phyloP scores from a whole-genome alignment of 2,888 invertebrate genomes.

The Chirona hameri region DNA sequence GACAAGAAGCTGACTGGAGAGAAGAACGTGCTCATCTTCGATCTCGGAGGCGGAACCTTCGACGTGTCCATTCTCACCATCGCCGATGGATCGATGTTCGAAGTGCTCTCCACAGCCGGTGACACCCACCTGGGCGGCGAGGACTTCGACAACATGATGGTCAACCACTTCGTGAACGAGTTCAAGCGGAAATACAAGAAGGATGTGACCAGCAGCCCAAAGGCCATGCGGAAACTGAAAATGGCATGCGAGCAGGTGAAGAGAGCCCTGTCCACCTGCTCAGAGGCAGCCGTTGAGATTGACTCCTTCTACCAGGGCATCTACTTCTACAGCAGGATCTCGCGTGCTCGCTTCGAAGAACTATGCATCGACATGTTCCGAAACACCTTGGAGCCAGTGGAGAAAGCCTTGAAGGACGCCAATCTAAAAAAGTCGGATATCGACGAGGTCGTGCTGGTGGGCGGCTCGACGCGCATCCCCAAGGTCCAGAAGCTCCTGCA shows the following conservation, averaged over 20 bases:
- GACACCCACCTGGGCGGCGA: conserved; percentile 92
- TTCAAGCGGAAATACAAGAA: conserved; percentile 92
- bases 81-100: conserved; percentile 81
- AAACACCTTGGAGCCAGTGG: conserved; percentile 60
- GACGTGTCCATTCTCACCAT: conserved; percentile 93
- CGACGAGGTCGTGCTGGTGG: conserved; percentile 57
- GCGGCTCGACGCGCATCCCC: conserved; percentile 66
- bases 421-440: conserved; percentile 57
- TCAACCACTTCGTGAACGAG: conserved; percentile 82
- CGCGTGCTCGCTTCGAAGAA: conserved; percentile 84
- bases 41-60: conserved; percentile 68
- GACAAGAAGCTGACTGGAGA: conserved; percentile 51
- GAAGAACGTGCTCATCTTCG: conserved; percentile 52
- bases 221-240: conserved; percentile 82
- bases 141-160: conserved; percentile 88
- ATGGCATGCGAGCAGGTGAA: conserved; percentile 89
- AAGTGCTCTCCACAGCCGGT: conserved; percentile 92
- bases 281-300: conserved; percentile 90
- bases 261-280: conserved; percentile 78
- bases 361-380: conserved; percentile 60
- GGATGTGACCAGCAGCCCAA: conserved; percentile 79
- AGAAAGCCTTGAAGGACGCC: conserved; percentile 60
- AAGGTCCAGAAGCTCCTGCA: conserved; percentile 61
- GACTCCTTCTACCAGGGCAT: conserved; percentile 92
- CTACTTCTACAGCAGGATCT: conserved; percentile 93